Evolutionary conservation across 2,797 vertebrate genomes (phyloP).

Genomic region (Thamnophis elegans): DNA sequence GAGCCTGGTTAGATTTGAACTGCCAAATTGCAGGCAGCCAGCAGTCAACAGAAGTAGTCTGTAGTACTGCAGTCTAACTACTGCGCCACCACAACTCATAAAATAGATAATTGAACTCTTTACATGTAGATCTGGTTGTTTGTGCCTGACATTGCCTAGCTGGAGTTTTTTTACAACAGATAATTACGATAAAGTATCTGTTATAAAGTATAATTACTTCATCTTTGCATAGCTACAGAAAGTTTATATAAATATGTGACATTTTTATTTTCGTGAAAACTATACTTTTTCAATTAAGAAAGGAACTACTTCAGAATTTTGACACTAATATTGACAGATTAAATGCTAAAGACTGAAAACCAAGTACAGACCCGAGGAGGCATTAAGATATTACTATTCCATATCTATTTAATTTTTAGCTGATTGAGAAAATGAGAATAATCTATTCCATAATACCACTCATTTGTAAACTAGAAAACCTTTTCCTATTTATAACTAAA

Average conservation of each 20-base stretch:
- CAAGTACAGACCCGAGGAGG: conserved; percentile 60
- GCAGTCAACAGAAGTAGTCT: too few species aligned
- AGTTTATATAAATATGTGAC: conserved; percentile 43
- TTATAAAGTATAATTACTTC: not conserved
- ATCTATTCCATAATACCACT: conserved; percentile 22
- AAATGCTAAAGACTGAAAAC: conserved; percentile 41
- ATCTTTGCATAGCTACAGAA: not conserved
- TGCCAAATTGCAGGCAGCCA: too few species aligned
- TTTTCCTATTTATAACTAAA: conserved; percentile 31
- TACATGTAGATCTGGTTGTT: too few species aligned
- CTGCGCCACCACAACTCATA: too few species aligned
- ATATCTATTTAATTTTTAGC: conserved; percentile 42
- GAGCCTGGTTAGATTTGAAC: too few species aligned
- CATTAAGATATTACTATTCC: conserved; percentile 48
- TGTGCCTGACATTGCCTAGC: too few species aligned
- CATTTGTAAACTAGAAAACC: conserved; percentile 25
- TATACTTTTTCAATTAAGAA: conserved; percentile 46
- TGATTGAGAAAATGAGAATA: conserved; percentile 41
- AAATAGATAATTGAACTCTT: too few species aligned
- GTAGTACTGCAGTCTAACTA: too few species aligned
- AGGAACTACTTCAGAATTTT: conserved; percentile 33
- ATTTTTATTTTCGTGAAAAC: conserved; percentile 56
- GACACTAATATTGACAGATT: conserved; percentile 46
- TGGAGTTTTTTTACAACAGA: too few species aligned
- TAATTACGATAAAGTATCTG: too few species aligned